Conservation (phyloP, 2,797 vertebrate genomes). For the Triplophysa bombifrons region DNA sequence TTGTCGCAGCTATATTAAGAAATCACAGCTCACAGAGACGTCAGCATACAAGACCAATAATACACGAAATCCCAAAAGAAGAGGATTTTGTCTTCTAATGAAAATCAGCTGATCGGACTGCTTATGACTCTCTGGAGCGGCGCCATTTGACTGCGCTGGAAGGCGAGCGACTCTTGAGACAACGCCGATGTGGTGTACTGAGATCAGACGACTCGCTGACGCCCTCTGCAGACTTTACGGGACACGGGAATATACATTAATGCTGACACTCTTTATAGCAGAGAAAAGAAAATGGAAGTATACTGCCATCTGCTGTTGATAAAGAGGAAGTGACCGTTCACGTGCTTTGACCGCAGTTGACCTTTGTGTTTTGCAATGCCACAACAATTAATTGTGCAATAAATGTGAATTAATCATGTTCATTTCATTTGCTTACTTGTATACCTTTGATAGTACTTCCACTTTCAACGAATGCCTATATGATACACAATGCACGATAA, state of each 20-base stretch:
- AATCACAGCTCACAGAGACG: background rate
- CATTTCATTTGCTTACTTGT: too few species aligned
- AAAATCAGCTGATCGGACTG: slow-evolving; percentile 45
- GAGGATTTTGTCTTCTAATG: slow-evolving; percentile 12
- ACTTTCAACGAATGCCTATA: too few species aligned
- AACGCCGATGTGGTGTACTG: slow-evolving; percentile 18
- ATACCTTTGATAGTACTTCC: too few species aligned
- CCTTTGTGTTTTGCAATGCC: background rate
- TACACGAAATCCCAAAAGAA: background rate
- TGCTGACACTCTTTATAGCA: background rate
- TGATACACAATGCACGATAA: too few species aligned
- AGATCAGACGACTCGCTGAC: slow-evolving; percentile 1
- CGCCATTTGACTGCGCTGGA: slow-evolving; percentile 53
- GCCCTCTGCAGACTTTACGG: slow-evolving; percentile 47
- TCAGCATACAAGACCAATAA: background rate
- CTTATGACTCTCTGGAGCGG: slow-evolving; percentile 47
- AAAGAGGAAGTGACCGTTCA: background rate
- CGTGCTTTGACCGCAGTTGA: background rate
- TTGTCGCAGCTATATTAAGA: background rate
- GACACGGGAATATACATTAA: background rate
- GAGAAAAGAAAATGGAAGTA: background rate
- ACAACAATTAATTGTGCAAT: too few species aligned
- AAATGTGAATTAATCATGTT: too few species aligned
- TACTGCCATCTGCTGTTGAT: background rate
- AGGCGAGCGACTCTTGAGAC: slow-evolving; percentile 34